A percentile compares a stretch with the other conserved stretches of the same genome.
Conservation (phyloP, 1,140 invertebrate species). For the Bombus haemorrhoidalis region DNA sequence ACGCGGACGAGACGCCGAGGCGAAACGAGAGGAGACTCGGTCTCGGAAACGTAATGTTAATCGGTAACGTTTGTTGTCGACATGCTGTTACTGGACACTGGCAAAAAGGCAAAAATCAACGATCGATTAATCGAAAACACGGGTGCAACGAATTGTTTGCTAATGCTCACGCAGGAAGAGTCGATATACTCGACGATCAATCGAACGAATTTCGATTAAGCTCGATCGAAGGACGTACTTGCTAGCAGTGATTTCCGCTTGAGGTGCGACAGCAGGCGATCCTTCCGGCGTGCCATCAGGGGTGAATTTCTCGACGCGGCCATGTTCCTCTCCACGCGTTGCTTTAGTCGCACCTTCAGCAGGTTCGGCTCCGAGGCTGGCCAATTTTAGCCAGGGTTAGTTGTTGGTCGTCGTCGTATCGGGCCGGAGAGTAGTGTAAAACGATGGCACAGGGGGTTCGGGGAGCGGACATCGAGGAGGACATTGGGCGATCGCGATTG, state of each 20-base stretch:
- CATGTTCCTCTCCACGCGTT: conserved; percentile 93
- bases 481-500: fast-evolving
- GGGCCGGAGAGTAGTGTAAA: not conserved
- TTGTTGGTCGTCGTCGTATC: conserved; percentile 70
- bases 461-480: not conserved
- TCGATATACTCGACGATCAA: conserved; percentile 25
- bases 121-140: conserved; percentile 76
- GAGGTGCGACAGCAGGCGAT: conserved; percentile 88
- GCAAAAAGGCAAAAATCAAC: conserved; percentile 75
- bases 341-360: conserved; percentile 97
- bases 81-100: conserved; percentile 80
- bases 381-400: conserved; percentile 81
- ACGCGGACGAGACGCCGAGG: not conserved
- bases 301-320: conserved; percentile 87
- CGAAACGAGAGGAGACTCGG: not conserved
- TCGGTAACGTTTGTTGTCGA: conserved; percentile 32
- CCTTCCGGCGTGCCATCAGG: conserved; percentile 92
- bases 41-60: conserved; percentile 48
- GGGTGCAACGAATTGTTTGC: conserved; percentile 70
- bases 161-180: conserved; percentile 56
- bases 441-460: not conserved
- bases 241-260: conserved; percentile 90
- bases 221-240: conserved; percentile 85
- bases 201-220: conserved; percentile 21
- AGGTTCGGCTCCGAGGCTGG: conserved; percentile 98